A percentile compares a stretch with the other conserved stretches of the same genome.
Evolutionary conservation across 2,888 invertebrate genomes (phyloP).

Genomic region (Notodonta ziczac): DNA sequence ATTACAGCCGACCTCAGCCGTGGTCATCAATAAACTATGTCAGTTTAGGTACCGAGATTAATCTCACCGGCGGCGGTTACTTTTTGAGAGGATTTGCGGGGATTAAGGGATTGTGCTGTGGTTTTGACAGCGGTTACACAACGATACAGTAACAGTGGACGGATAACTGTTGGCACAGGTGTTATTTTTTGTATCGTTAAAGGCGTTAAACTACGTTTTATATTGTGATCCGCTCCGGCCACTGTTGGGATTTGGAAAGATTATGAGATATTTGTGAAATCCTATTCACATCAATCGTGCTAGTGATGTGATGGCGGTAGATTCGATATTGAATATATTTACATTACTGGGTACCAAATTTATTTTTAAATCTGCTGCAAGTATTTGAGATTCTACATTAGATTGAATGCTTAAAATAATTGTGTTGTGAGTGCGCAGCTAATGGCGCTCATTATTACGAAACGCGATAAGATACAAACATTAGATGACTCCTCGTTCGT

Average conservation of each 20-base stretch:
- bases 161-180: background rate
- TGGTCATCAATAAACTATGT: slow-evolving; percentile 33
- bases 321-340: too few relatives aligned
- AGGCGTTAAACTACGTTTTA: too few relatives aligned
- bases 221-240: too few relatives aligned
- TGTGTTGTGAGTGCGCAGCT: background rate
- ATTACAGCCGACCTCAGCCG: slow-evolving; percentile 13
- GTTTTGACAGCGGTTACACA: slow-evolving; percentile 4
- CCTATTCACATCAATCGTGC: too few relatives aligned
- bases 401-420: too few relatives aligned
- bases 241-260: too few relatives aligned
- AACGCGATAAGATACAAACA: slow-evolving; percentile 9
- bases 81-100: slow-evolving; percentile 29
- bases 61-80: slow-evolving; percentile 26
- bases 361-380: too few relatives aligned
- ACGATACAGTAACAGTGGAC: too few relatives aligned
- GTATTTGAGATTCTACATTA: too few relatives aligned
- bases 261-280: too few relatives aligned
- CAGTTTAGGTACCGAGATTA: slow-evolving; percentile 38
- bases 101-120: slow-evolving; percentile 25
- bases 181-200: background rate
- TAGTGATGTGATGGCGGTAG: too few relatives aligned
- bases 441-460: slow-evolving; percentile 8
- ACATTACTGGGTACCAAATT: too few relatives aligned
- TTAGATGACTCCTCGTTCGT: slow-evolving; percentile 5